Evolutionary conservation across 2,797 vertebrate species (phyloP), one percentile per base, ranked within the genome.

Genomic region (Parotocinclus haroldoi): DNA sequence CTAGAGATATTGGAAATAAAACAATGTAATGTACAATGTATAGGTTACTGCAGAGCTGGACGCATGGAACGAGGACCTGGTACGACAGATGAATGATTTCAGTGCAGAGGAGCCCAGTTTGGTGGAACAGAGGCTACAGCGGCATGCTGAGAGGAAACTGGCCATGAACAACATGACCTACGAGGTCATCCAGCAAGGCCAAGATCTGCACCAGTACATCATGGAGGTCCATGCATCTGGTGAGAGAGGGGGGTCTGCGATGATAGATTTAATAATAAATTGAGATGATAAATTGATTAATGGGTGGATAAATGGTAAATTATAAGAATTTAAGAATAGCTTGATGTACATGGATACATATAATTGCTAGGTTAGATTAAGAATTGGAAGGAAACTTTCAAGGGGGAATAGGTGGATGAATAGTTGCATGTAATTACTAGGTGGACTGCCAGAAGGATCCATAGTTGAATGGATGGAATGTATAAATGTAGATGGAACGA

Each of bases 81-180:
- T 96, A 46, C 89, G 93, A 38, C 96, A 98, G 86, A 89, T 93
- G 86, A 95, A 75, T 1, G 96, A 97, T 72, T 91, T 95, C 67
- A 90, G 92, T 40, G 86, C 90, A 0, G 96, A 99, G 79, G 95
- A 98, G 40, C 91, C 96, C 63, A 88, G 89, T 5, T 83, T 95
- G 76, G 96, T 94, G 0, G 96, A 99, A 80, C 96, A 98, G 79
- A 86, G 96, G 14, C 86, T 99, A 48, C 96, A 97, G 77, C 94
- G 95, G 64, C 96, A 98, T 84, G 95, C 95, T 0, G 96, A 98
- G 51, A 84, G 96, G 16, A 91, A 96, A 66, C 68, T 98, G 67
- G 95, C 95, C 37, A 96, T 98, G 94, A 98, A 96, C 88, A 98
- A 95, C 79, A 96, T 99, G 96, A 96, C 94, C 51, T 98, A 96